Evolutionary conservation across 2,888 invertebrate species (phyloP).

Genomic region (Pecten maximus): DNA sequence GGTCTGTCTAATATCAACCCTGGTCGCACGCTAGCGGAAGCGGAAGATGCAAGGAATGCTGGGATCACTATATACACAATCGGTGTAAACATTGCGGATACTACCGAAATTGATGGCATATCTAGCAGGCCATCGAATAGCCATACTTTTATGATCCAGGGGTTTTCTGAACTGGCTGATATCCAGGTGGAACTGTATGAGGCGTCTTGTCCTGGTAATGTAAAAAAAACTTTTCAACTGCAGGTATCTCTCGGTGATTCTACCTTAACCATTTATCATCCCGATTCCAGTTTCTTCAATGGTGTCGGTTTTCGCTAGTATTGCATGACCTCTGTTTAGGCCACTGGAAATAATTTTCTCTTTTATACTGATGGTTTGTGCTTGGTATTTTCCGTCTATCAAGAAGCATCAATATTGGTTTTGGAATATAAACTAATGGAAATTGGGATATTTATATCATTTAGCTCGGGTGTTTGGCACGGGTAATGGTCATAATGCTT

Average conservation of each 20-base stretch:
- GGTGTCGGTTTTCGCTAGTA: too few relatives aligned
- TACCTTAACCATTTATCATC: background rate
- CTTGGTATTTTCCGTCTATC: background rate
- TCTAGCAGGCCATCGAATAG: slow-evolving; percentile 54
- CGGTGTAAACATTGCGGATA: slow-evolving; percentile 68
- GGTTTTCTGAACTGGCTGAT: slow-evolving; percentile 1
- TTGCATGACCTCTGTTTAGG: background rate
- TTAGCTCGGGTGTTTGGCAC: background rate
- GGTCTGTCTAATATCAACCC: slow-evolving; percentile 77
- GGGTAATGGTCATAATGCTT: background rate
- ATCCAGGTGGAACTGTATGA: slow-evolving; percentile 38
- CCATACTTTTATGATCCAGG: slow-evolving; percentile 43
- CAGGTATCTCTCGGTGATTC: background rate
- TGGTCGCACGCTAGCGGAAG: slow-evolving; percentile 67
- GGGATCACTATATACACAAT: slow-evolving; percentile 70
- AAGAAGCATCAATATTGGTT: background rate
- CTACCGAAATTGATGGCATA: slow-evolving; percentile 68
- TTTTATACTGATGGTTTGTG: background rate
- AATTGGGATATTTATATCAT: background rate
- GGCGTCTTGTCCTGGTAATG: slow-evolving; percentile 39
- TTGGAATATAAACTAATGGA: background rate
- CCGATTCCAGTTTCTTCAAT: background rate
- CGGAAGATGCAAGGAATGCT: slow-evolving; percentile 65
- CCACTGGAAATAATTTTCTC: background rate
- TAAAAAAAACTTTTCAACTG: background rate